phyloP scores from a whole-genome alignment of 2,113 vertebrate genomes.

The Bothrops jararaca region DNA sequence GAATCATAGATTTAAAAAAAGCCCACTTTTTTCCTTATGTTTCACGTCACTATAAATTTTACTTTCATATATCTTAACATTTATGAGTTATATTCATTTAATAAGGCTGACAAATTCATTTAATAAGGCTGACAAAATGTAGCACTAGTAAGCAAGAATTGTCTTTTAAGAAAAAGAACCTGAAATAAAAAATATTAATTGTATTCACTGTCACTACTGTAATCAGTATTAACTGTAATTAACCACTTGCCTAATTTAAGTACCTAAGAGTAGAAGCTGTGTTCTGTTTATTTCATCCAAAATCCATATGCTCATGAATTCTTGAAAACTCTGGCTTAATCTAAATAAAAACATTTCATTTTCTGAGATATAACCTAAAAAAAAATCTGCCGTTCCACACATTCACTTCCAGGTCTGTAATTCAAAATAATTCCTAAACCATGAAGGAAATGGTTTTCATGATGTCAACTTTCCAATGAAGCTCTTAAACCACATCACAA shows the following conservation, averaged over 20 bases:
- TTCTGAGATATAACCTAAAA: conserved; percentile 14
- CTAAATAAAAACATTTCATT: conserved; percentile 8
- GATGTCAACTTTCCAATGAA: conserved; percentile 64
- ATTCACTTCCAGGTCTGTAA: conserved; percentile 47
- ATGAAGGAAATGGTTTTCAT: conserved; percentile 66
- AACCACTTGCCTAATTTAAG: neutral
- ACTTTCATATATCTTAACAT: neutral
- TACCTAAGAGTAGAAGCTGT: neutral
- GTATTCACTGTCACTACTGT: neutral
- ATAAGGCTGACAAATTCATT: neutral
- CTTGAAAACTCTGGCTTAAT: neutral
- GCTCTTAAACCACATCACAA: conserved; percentile 66
- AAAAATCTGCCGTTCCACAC: conserved; percentile 29
- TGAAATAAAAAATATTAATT: neutral
- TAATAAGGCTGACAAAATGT: neutral
- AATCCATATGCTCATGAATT: neutral
- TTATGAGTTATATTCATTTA: neutral
- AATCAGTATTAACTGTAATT: neutral
- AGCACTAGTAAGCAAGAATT: neutral
- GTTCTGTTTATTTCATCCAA: neutral
- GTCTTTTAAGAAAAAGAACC: neutral
- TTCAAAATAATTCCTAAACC: conserved; percentile 44
- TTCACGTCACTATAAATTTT: neutral
- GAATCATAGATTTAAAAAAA: neutral
- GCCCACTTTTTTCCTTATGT: neutral